Evolutionary conservation across 1,140 invertebrate species (phyloP), one percentile per base, ranked within the genome.

Genomic region (Neodiprion lecontei): DNA sequence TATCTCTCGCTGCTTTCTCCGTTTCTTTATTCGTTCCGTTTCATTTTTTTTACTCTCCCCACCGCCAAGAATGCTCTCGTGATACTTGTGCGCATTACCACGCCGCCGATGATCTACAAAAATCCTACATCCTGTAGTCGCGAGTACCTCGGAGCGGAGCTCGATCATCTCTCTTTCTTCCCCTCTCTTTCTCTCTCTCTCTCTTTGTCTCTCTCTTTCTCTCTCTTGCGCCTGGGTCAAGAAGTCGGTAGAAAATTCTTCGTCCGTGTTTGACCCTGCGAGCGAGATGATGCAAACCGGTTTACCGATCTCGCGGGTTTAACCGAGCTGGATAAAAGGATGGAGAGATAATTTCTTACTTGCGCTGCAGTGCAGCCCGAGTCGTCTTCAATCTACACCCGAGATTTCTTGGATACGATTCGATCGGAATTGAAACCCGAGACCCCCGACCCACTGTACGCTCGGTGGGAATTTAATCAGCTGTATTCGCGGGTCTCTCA

Each of bases 361-460:
- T 61, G 11, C 5, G 28, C 28, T 40, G 28, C 28, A 40, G 28
- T 40, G 28, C 28, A 40, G 28, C 28, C 28, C 28, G 28, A 40
- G 53, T 17, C 53, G 53, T 61, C 28, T 40, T 61, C 53, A 61
- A 61, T 61, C 53, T 17, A 12, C 53, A 61, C 53, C 8, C 53
- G 53, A 61, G 53, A 61, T 61, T 61, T 61, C 53, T 61, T 9
- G 11, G 53, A 61, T 61, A 61, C n/a, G 53, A 61, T 61, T 61
- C n/a, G 53, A 61, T 61, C 53, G 53, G 53, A 61, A 61, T 61
- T 61, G 53, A 61, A 61, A 61, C 53, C n/a, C 53, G 53, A 61
- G 53, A 61, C 53, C 2, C 28, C 4, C 53, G 53, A 61, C 53
- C n/a, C 53, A 14, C 53, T 14, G 28, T 40, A 21, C 5, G 28